Evolutionary conservation across 2,797 vertebrate species (phyloP), one percentile per base, ranked within the genome.

Genomic region (Pseudochirops cupreus): DNA sequence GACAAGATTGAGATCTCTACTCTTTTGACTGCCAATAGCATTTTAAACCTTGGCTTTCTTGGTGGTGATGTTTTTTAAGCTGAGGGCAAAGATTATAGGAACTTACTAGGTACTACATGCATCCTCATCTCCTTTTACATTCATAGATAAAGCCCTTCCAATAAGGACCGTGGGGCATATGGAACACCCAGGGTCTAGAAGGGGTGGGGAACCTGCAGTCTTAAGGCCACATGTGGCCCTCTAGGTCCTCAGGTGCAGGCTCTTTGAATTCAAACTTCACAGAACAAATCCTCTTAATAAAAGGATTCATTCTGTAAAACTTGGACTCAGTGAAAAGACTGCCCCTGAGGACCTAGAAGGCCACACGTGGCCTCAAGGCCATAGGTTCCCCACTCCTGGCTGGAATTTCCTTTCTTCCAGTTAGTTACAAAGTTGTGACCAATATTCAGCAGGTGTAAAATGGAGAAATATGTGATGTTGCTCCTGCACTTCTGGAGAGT

Each of bases 11-110:
- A n/a, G 2, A 39, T 74, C n/a, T 46, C 39, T 46, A 82, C 39
- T 95, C 52, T 92, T 97, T 96, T 96, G 29, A 95, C 54, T 96
- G 31, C 90, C 91, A 97, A 98, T 98, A 56, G 54, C 7, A 74
- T 93, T 39, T 82, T 92, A 92, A 12, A 55, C 67, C 46, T 82
- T 82, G 39, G 39, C 54, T 92, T 53, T 92, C 5, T 14, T 16
- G 12, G 13, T n/a, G 62, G 14, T 31, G 29, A 54, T 94, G 92
- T 96, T 94, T 97, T 74, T 95, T 90, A 95, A 87, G 97, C 94
- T 97, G 95, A 93, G 39, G 92, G 11, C 89, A 57, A 67, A 55
- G 59, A n/a, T 18, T 39, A 39, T 55, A 26, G 1, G 4, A 95
- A 94, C 91, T 93, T 50, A 94, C 57, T 94, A 90, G 92, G 33